Percentiles rank a stretch among this genome's conserved stretches.
Evolutionary conservation across 2,888 invertebrate genomes (phyloP).

Genomic region (Andrena hattorfiana): DNA sequence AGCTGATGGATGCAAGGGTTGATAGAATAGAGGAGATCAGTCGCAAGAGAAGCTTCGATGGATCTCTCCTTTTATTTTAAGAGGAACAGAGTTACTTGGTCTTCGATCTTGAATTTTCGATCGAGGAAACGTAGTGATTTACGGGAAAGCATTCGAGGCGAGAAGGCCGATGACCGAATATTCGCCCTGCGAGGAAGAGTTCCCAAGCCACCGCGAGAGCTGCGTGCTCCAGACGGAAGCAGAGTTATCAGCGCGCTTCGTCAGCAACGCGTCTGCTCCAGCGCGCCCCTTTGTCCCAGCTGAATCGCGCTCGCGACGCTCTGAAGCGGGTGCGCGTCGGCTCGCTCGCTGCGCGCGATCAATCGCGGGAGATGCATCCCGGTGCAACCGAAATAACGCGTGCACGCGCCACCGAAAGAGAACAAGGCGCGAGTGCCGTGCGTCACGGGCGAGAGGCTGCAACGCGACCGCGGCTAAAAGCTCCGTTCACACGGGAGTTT

Average conservation of each 20-base stretch:
- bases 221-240: background rate
- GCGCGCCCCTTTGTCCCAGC: constrained; percentile 4
- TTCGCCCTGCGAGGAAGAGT: too few relatives aligned
- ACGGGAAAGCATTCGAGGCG: too few relatives aligned
- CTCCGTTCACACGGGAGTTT: constrained; percentile 31
- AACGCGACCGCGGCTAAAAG: constrained; percentile 19
- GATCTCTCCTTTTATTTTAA: too few relatives aligned
- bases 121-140: too few relatives aligned
- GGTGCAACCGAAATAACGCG: constrained; percentile 38
- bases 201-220: background rate
- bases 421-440: constrained; percentile 19
- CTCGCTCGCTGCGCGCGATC: constrained; percentile 14
- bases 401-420: constrained; percentile 19
- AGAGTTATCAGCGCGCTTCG: background rate
- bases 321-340: background rate
- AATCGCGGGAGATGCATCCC: constrained; percentile 16
- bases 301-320: background rate
- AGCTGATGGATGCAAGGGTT: background rate
- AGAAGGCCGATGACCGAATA: too few relatives aligned
- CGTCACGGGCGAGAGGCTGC: constrained; percentile 34
- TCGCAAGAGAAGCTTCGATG: too few relatives aligned
- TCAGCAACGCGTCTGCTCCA: background rate
- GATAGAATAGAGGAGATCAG: too few relatives aligned
- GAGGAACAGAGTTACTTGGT: too few relatives aligned
- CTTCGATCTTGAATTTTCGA: too few relatives aligned